A percentile compares a stretch with the other conserved stretches of the same genome.
phyloP scores from a whole-genome alignment of 2,888 invertebrate genomes.

The Cartodere bifasciata region DNA sequence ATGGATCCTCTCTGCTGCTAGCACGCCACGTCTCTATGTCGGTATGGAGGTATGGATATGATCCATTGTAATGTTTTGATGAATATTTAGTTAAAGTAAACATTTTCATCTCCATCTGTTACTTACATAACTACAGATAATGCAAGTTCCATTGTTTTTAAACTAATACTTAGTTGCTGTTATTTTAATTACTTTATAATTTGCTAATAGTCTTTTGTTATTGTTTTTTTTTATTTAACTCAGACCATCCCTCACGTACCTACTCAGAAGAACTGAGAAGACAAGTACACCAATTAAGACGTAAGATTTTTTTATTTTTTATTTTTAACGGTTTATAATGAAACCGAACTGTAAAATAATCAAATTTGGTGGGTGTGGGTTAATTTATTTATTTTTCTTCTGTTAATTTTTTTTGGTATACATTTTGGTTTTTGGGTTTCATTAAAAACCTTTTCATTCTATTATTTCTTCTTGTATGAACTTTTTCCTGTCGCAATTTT shows the following conservation, averaged over 20 bases:
- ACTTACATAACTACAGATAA: no score
- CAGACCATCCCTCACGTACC: constrained; percentile 31
- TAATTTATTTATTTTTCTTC: constrained; percentile 5
- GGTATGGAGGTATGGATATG: no score
- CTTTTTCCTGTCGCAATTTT: no score
- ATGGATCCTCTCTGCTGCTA: no score
- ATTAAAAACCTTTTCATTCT: no score
- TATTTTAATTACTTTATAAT: background rate
- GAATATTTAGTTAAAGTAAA: no score
- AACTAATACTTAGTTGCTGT: background rate
- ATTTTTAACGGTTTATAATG: constrained; percentile 5
- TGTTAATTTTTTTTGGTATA: constrained; percentile 6
- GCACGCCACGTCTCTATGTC: no score
- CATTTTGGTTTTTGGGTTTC: constrained; percentile 1
- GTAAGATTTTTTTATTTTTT: constrained; percentile 26
- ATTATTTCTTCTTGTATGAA: constrained; percentile 7
- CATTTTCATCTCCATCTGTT: no score
- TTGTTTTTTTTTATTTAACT: constrained; percentile 8
- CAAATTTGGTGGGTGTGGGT: constrained; percentile 3
- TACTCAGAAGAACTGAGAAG: constrained; percentile 31
- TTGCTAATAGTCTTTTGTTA: constrained; percentile 7
- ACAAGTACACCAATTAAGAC: constrained; percentile 31
- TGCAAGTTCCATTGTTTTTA: background rate
- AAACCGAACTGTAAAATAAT: background rate
- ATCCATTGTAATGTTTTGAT: no score